Percentiles rank a stretch among this genome's conserved stretches.
phyloP scores from a whole-genome alignment of 2,113 vertebrate genomes.

The Pan paniscus region DNA sequence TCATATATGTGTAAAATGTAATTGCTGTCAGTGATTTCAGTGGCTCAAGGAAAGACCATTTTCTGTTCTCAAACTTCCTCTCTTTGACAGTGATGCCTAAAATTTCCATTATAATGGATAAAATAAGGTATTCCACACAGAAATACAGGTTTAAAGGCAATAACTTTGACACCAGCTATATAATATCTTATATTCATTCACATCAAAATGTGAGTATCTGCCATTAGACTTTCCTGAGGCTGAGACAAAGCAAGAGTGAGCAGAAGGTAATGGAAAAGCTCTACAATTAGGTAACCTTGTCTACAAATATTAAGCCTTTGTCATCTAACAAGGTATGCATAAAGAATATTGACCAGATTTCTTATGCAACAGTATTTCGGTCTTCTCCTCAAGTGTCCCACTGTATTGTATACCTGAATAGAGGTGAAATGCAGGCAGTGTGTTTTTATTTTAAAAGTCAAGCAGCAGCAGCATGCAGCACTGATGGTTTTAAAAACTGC shows the following conservation, averaged over 20 bases:
- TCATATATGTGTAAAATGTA: neutral
- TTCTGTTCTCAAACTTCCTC: neutral
- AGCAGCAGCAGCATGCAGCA: neutral
- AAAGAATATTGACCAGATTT: neutral
- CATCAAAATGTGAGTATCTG: neutral
- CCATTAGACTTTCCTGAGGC: neutral
- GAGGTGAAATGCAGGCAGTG: neutral
- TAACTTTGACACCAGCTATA: neutral
- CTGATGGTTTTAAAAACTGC: neutral
- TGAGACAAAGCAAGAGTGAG: neutral
- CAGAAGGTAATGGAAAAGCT: neutral
- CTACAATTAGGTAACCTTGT: neutral
- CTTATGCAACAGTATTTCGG: neutral
- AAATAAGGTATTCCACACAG: neutral
- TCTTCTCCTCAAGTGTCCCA: neutral
- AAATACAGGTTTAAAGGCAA: neutral
- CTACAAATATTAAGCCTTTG: neutral
- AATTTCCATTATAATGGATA: neutral
- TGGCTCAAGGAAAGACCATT: neutral
- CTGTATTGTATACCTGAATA: neutral
- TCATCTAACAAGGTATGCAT: neutral
- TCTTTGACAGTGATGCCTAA: neutral
- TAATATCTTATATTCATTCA: neutral
- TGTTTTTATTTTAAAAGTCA: neutral
- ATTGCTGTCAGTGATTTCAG: neutral